A percentile compares a stretch with the other conserved stretches of the same genome.
Conservation (phyloP, 2,888 invertebrate genomes). For the Gasteruption jaculator region DNA sequence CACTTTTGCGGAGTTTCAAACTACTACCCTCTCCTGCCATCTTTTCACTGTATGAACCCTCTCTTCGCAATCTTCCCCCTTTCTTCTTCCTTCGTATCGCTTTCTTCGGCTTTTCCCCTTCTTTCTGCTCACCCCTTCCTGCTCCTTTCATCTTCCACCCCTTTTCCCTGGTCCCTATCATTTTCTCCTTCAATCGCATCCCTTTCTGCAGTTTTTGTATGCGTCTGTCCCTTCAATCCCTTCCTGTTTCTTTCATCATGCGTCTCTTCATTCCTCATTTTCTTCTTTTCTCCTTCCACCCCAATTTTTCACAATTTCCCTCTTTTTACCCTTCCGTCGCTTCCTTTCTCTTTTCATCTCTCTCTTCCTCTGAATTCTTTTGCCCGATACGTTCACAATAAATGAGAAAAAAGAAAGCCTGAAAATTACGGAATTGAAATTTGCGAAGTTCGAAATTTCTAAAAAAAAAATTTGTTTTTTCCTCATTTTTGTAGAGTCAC, state of each 20-base stretch:
- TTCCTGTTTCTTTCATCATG: constrained; percentile 5
- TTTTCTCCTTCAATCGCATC: constrained; percentile 5
- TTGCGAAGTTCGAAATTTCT: too few species aligned
- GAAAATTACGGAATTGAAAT: too few species aligned
- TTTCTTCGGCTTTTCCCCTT: background rate
- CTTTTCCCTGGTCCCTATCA: constrained; percentile 5
- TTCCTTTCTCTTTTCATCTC: constrained; percentile 1
- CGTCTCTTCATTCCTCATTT: constrained; percentile 7
- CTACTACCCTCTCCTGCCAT: too few species aligned
- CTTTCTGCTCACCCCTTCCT: constrained; percentile 4
- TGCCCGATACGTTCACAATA: background rate
- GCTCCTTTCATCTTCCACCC: constrained; percentile 7
- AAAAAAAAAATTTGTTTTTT: too few species aligned
- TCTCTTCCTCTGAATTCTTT: background rate
- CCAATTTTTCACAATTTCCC: constrained; percentile 7
- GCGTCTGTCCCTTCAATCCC: constrained; percentile 7
- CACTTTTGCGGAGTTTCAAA: too few species aligned
- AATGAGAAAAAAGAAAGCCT: background rate
- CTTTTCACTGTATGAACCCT: too few species aligned
- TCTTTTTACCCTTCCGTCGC: constrained; percentile 5
- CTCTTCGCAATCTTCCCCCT: constrained; percentile 8
- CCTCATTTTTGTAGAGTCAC: too few species aligned
- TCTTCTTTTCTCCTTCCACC: constrained; percentile 8
- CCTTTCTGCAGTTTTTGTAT: constrained; percentile 9
- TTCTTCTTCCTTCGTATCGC: background rate